Conservation (phyloP, 2,113 vertebrate genomes). For the Geothlypis trichas region DNA sequence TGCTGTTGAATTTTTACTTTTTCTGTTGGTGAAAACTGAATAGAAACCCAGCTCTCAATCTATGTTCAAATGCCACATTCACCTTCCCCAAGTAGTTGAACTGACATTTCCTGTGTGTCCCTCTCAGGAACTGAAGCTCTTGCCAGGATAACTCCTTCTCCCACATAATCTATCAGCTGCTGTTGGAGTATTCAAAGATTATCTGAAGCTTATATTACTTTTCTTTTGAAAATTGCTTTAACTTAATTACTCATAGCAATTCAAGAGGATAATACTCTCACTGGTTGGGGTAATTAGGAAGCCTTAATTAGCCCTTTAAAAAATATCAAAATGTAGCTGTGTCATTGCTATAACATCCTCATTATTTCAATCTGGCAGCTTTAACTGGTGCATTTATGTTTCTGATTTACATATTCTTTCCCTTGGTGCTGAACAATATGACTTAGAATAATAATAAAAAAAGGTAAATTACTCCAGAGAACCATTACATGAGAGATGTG, state of each 20-base stretch:
- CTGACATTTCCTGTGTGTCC: rapidly evolving
- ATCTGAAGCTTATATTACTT: slow-evolving; percentile 21
- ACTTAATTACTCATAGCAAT: slow-evolving; percentile 67
- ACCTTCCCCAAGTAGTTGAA: not conserved
- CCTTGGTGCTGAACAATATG: slow-evolving; percentile 39
- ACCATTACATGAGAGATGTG: not conserved
- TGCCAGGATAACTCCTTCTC: not conserved
- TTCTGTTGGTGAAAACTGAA: not conserved
- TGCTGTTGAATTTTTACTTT: not conserved
- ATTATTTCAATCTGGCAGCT: slow-evolving; percentile 66
- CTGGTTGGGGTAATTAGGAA: slow-evolving; percentile 66
- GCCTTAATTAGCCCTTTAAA: slow-evolving; percentile 66
- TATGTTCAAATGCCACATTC: not conserved
- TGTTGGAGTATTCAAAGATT: slow-evolving; percentile 11
- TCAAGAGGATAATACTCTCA: slow-evolving; percentile 35
- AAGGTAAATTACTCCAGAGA: slow-evolving; percentile 55
- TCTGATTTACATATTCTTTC: slow-evolving; percentile 71
- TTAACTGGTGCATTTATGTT: slow-evolving; percentile 56
- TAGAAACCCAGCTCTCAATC: rapidly evolving
- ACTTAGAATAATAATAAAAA: slow-evolving; percentile 63
- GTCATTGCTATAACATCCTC: slow-evolving; percentile 53
- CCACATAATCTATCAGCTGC: not conserved
- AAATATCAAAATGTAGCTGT: slow-evolving; percentile 50
- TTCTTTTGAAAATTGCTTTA: slow-evolving; percentile 38
- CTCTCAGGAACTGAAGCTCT: not conserved